Evolutionary conservation across 1,140 invertebrate species (phyloP), one percentile per base, ranked within the genome.

Genomic region (Leptestheria dahalacensis): DNA sequence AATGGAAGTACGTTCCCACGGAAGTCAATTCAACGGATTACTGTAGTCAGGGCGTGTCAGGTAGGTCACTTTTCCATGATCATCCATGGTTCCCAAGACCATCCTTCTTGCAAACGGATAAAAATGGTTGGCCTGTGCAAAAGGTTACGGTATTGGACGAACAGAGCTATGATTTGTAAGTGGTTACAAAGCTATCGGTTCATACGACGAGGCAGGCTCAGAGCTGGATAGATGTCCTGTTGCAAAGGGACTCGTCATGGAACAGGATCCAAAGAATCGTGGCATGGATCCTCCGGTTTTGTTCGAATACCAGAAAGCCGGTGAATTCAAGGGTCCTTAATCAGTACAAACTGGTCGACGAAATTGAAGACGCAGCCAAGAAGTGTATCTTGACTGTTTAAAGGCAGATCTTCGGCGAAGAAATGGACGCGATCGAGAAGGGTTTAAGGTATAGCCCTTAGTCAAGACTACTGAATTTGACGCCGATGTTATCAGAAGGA

Each of bases 21-120:
- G 23, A 57, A 3, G 18, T 46, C 1, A 67, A 67, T 48, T 57
- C 64, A 6, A 64, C 64, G 1, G 66, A 67, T 52, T 62, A 66
- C 21, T 57, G 48, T 4, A 64, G 63, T 12, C 47, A 20, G 49
- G 48, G 18, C 12, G 11, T 18, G 11, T 3, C 12, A 18, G 48
- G 41, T n/a, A n/a, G 11, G 12, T n/a, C 18, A 20, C 54, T 65
- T 12, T n/a, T 11, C 6, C 12, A n/a, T 2, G 11, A 46, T 2
- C 47, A 49, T 20, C 49, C 60, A 25, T 65, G 65, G 65, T 26
- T 64, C 11, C 10, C 15, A 33, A 50, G 61, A 12, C 61, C 61
- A 24, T 11, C n/a, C 3, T 62, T 62, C 41, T 0, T 61, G 10
- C 28, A n/a, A 11, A 23, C n/a, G 21, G 25, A 15, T 2, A 53